Conservation (phyloP, 2,888 invertebrate genomes). For the Lasioglossum villosulum region DNA sequence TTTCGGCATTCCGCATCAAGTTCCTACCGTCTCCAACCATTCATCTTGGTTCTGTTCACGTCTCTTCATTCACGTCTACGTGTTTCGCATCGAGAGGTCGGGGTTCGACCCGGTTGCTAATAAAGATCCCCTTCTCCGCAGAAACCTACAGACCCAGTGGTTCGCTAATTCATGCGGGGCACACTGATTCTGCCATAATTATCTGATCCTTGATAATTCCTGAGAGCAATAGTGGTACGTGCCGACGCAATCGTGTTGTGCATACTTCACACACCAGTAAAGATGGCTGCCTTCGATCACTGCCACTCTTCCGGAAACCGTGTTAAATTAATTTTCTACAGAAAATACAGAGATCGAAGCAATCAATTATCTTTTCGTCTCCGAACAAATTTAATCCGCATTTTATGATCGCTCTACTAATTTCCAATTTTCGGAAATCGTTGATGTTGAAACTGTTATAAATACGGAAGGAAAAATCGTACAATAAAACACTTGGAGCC, state of each 20-base stretch:
- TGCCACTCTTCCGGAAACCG: neutral
- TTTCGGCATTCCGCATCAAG: neutral
- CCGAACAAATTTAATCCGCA: too few species aligned
- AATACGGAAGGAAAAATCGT: too few species aligned
- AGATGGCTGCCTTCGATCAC: neutral
- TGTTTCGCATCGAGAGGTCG: neutral
- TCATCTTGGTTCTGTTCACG: constrained; percentile 11
- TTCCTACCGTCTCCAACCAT: neutral
- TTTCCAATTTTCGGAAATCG: too few species aligned
- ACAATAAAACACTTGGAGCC: too few species aligned
- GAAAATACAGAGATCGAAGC: neutral
- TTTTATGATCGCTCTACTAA: too few species aligned
- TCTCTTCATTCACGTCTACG: neutral
- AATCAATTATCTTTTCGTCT: neutral
- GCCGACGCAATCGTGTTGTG: constrained; percentile 37
- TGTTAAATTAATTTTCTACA: neutral
- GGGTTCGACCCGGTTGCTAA: constrained; percentile 16
- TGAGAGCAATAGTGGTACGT: constrained; percentile 41
- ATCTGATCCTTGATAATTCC: constrained; percentile 53
- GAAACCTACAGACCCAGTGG: neutral
- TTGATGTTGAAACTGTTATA: too few species aligned
- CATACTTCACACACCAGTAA: constrained; percentile 11
- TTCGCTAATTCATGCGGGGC: constrained; percentile 45
- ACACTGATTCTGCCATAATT: constrained; percentile 60
- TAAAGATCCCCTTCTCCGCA: constrained; percentile 28